Base-by-base conservation (phyloP, 2,888 invertebrate genomes). In the Xylocampa areola region DNA sequence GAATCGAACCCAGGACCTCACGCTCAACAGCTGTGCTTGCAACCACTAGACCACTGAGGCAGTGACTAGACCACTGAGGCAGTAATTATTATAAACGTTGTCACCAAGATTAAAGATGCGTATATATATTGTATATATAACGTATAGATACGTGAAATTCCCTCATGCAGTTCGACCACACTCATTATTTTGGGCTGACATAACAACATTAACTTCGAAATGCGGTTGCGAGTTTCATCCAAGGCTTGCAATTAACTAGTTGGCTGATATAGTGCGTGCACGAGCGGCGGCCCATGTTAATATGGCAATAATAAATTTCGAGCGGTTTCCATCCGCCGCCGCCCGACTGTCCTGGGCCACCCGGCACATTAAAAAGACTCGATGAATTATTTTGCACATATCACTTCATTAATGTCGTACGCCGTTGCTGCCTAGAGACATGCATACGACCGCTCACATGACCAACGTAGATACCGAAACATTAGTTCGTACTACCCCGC, bases 281-380 rank as follows among this genome's bases (percentile, higher is more conserved):
- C 78, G 77, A 80, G 64, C 78, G 75, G 75, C 77, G 72, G 80
- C 65, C 82, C 82, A 82, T 85, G 90, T 88, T 92, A 89, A 91
- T 91, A 91, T 87, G 86, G 85, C 89, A 89, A 92, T 90, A 90
- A 91, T 92, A 91, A 91, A 91, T 92, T 92, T 87, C 73, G 74
- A 82, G 86, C 80, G 87, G 88, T 88, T 86, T 84, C 80, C 88
- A 86, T 85, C 82, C 77, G 74, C 73, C 68, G 58, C 79, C 76
- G 64, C 70, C 73, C 59, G 73, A 69, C 80, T 79, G 84, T 80
- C 82, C 86, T 66, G 79, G 71, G 72, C 73, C 74, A 40, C 30
- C 73, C 70, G 49, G 60, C 71, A 77, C 81, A 87, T 87, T 87
- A 86, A 89, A 84, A 89, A 88, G 71, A 80, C 82, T 84, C 73